Evolutionary conservation across 35 echinoderm and acorn worm genomes (phyloP), one percentile per base, ranked within the genome.

Genomic region (Chiridota heheva): DNA sequence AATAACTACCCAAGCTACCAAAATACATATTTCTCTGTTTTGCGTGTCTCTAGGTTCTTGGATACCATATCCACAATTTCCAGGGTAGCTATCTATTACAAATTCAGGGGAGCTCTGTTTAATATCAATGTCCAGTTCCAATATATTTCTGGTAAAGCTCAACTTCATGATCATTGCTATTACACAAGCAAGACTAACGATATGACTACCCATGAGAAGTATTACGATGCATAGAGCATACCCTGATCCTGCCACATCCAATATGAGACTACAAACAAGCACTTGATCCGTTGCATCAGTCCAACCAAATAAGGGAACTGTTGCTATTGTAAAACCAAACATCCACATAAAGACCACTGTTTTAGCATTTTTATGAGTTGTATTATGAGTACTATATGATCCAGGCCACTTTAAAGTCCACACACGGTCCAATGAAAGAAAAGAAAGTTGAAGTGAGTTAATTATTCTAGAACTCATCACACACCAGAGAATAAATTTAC

Each of bases 381-480:
- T 88, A 66, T 93, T 93, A 44, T 93, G 90, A 3, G 82, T 59
- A 6, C 84, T 72, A 51, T 93, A 93, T 15, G 90, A 88, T 29
- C 90, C 64, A 2, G 90, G 85, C 90, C 90, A 93, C 47, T 93
- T 93, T 13, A 93, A 40, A 2, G 90, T 88, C 90, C 90, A 93
- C 8, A 93, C 90, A 5, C 90, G 86, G 56, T 93, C 90, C 30
- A 93, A 60, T 3, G 90, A 56, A 15, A 93, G 66, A 56, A 88
- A 93, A 5, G 84, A 71, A 7, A 93, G 73, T 57, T 93, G 86
- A 16, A 93, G 69, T 7, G 78, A 78, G 56, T 82, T 87, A 1
- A 93, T 85, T 13, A 84, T 93, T 27, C 78, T 56, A 42, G 88
- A 93, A 47, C 85, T 84, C 70, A 93, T 93, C 2, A 93, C 78